Evolutionary conservation across 2,113 vertebrate species (phyloP).

Genomic region (Recurvirostra avosetta): DNA sequence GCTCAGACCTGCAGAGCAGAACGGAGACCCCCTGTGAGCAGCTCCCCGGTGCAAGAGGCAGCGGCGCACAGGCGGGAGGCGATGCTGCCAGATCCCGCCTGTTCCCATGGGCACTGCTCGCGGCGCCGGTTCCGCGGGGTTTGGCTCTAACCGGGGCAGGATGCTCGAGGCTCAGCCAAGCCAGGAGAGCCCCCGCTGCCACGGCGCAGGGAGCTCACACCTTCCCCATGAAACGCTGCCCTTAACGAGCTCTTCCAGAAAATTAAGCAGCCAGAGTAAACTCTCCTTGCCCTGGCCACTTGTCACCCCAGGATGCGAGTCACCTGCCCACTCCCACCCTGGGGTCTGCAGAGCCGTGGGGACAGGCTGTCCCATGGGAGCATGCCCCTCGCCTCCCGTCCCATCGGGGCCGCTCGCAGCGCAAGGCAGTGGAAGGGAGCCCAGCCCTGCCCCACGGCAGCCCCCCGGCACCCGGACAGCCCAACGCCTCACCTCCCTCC

Average conservation of each 20-base stretch:
- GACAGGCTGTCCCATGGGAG: neutral
- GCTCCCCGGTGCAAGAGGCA: neutral
- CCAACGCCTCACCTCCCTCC: neutral
- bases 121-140: accelerated
- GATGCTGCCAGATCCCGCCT: neutral
- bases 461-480: neutral
- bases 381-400: neutral
- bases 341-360: neutral
- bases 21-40: neutral
- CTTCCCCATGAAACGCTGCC: accelerated
- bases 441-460: neutral
- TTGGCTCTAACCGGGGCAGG: neutral
- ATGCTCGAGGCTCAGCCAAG: neutral
- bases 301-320: neutral
- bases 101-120: accelerated
- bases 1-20: neutral
- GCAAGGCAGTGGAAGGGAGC: neutral
- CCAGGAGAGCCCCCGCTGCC: neutral
- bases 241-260: neutral
- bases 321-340: neutral
- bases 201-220: accelerated
- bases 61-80: accelerated
- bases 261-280: no score
- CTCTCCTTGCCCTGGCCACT: neutral
- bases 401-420: accelerated